Evolutionary conservation across 2,113 vertebrate genomes (phyloP).

Genomic region (Hipposideros armiger): DNA sequence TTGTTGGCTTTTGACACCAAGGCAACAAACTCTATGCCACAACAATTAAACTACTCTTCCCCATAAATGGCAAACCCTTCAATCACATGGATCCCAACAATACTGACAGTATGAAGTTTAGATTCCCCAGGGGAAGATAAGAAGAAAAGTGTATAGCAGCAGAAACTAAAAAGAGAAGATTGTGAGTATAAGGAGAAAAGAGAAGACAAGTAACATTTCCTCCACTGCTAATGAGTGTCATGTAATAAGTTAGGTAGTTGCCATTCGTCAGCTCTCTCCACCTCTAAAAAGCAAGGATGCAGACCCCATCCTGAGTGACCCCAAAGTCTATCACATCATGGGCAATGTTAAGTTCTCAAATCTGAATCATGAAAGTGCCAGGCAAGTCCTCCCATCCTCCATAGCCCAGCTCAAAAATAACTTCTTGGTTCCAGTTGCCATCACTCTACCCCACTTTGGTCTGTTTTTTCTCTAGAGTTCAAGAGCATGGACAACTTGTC

Average conservation of each 20-base stretch:
- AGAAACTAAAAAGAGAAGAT: slow-evolving; percentile 49
- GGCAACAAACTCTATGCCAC: slow-evolving; percentile 76
- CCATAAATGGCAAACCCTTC: slow-evolving; percentile 73
- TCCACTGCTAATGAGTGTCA: neutral
- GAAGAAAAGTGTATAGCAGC: slow-evolving; percentile 49
- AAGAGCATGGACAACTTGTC: neutral
- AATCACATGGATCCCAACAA: slow-evolving; percentile 51
- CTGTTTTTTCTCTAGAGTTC: neutral
- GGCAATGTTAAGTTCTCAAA: neutral
- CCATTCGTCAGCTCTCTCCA: neutral
- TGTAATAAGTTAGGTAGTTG: neutral
- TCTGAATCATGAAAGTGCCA: neutral
- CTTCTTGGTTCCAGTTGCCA: neutral
- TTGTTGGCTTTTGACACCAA: slow-evolving; percentile 74
- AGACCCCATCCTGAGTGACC: neutral
- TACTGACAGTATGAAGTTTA: slow-evolving; percentile 57
- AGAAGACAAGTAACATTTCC: neutral
- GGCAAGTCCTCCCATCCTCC: neutral
- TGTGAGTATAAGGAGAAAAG: neutral
- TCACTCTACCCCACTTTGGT: neutral
- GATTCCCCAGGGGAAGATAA: slow-evolving; percentile 66
- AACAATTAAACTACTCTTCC: slow-evolving; percentile 75
- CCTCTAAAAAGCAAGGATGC: neutral
- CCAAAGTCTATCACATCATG: neutral
- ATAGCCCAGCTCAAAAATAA: neutral